Base-by-base conservation (phyloP, 2,113 vertebrate species). In the Microcebus ravelobensis region DNA sequence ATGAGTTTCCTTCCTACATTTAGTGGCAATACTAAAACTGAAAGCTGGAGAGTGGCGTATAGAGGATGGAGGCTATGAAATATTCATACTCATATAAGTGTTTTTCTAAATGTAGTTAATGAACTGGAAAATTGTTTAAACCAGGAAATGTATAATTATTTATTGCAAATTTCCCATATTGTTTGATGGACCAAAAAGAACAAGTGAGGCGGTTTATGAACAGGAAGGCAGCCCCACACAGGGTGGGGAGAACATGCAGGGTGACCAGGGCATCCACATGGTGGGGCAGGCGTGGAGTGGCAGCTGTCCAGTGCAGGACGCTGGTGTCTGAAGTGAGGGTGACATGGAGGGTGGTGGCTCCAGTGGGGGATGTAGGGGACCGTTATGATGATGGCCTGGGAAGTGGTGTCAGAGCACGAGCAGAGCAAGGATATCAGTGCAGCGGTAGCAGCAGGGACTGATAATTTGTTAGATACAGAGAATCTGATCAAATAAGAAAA, bases 41-140 rank as follows among this genome's bases (percentile, higher is more conserved):
- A 92, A 84, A 86, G 8, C 48, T 82, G 20, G 13, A 90, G 27
- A 76, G 23, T 61, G 8, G 8, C 14, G 3, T 55, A 13, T 12
- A 76, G 29, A 87, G 25, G 6, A 81, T 48, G 57, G 18, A 90
- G 55, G 42, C 21, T 92, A 23, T 87, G 8, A 61, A 23, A 36
- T 74, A 45, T 88, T 14, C 13, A 68, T 59, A 79, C 65, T 73
- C 29, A 68, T 70, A 36, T 63, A 63, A 5, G 7, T 36, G 50
- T 91, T 90, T 85, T 93, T 59, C 83, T 86, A 85, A 95, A 90
- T 34, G 18, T 31, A 52, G 67, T 77, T 88, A 82, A 77, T 95
- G 42, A 91, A 48, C 57, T 85, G 21, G 70, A 80, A 55, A 93
- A 76, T 45, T 88, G 4, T 76, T 89, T 85, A 52, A 70, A 81